phyloP scores from a whole-genome alignment of 2,888 invertebrate genomes.

The Dasysyrphus tricinctus region DNA sequence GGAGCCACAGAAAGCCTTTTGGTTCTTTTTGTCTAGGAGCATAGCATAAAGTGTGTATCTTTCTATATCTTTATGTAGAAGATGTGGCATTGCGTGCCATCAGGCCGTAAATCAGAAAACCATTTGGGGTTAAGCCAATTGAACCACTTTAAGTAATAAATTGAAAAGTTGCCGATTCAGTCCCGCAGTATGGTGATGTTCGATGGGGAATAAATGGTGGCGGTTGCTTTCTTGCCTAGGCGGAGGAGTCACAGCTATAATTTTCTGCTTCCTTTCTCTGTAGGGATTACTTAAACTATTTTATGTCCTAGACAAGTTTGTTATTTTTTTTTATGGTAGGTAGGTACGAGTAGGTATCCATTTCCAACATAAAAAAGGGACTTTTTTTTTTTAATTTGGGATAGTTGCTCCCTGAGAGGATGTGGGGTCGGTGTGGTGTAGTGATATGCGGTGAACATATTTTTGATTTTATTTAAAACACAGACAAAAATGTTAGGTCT shows the following conservation, averaged over 20 bases:
- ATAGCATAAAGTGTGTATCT: neutral
- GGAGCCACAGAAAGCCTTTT: constrained; percentile 19
- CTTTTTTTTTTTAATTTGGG: constrained; percentile 1
- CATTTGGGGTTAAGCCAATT: constrained; percentile 79
- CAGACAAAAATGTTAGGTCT: no score
- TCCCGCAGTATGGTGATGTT: constrained; percentile 70
- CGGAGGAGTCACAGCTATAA: constrained; percentile 48
- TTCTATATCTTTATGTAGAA: neutral
- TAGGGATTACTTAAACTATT: constrained; percentile 60
- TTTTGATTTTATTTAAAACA: no score
- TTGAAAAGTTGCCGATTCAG: constrained; percentile 80
- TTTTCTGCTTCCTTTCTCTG: constrained; percentile 54
- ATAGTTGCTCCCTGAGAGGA: neutral
- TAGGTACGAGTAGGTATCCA: neutral
- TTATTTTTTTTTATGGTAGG: constrained; percentile 2
- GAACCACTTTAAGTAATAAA: constrained; percentile 80
- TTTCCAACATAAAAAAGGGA: constrained; percentile 15
- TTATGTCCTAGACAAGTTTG: constrained; percentile 67
- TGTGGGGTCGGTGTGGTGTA: neutral
- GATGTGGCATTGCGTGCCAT: constrained; percentile 80
- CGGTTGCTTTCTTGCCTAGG: constrained; percentile 24
- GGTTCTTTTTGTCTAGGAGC: constrained; percentile 27
- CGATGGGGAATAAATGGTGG: constrained; percentile 57
- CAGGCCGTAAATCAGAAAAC: constrained; percentile 81
- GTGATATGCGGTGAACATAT: neutral